Evolutionary conservation across 2,888 invertebrate genomes (phyloP).

Genomic region (Oligia latruncula): DNA sequence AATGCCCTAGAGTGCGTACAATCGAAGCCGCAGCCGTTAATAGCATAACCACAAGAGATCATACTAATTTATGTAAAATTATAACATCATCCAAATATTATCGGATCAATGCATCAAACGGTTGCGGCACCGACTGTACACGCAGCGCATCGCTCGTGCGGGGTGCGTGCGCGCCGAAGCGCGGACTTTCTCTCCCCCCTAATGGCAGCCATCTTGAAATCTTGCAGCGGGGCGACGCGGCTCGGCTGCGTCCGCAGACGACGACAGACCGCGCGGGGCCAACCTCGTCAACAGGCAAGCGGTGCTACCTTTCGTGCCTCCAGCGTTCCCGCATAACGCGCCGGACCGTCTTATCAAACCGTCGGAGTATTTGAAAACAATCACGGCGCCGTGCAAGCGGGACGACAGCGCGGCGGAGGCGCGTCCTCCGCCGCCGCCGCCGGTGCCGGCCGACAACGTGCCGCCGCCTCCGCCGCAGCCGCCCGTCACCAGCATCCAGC

Average conservation of each 20-base stretch:
- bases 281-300: conserved; percentile 96
- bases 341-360: conserved; percentile 97
- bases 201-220: conserved; percentile 78
- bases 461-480: conserved; percentile 83
- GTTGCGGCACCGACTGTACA: conserved; percentile 64
- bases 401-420: conserved; percentile 91
- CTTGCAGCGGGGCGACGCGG: conserved; percentile 87
- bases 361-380: conserved; percentile 96
- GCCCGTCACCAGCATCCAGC: conserved; percentile 87
- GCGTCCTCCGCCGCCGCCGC: conserved; percentile 89
- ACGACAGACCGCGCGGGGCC: conserved; percentile 89
- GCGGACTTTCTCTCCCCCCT: conserved; percentile 86
- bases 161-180: conserved; percentile 82
- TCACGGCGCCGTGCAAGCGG: conserved; percentile 91
- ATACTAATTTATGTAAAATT: conserved; percentile 60
- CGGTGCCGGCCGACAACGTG: conserved; percentile 80
- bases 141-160: conserved; percentile 67
- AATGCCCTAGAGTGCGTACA: conserved; percentile 33
- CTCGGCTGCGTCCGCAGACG: conserved; percentile 85
- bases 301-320: conserved; percentile 97
- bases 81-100: conserved; percentile 54
- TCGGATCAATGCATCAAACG: conserved; percentile 47
- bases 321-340: conserved; percentile 95
- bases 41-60: conserved; percentile 38
- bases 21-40: conserved; percentile 37